Evolutionary conservation across 2,888 invertebrate genomes (phyloP).

Genomic region (Seira sanloemensis): DNA sequence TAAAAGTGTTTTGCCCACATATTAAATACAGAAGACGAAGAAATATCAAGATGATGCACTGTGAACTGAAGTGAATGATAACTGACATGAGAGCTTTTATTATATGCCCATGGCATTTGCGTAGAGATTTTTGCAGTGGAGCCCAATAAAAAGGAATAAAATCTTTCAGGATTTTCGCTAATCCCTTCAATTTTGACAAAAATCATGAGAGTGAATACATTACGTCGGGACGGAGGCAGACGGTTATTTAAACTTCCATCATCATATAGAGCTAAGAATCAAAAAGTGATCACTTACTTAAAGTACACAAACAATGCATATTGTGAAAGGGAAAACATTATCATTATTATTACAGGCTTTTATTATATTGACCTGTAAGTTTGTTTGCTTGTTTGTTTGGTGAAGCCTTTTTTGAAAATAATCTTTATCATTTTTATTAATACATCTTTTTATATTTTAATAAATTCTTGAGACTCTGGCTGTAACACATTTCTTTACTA

Average conservation of each 20-base stretch:
- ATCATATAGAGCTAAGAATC: too few species aligned
- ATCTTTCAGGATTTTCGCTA: slow-evolving; percentile 29
- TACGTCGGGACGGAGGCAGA: neutral
- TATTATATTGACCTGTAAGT: too few species aligned
- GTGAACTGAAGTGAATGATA: neutral
- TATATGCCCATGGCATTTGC: neutral
- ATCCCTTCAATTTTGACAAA: slow-evolving; percentile 17
- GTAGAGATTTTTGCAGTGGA: slow-evolving; percentile 10
- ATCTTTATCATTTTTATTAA: too few species aligned
- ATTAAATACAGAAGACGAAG: neutral
- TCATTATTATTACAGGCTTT: too few species aligned
- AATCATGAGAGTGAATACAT: slow-evolving; percentile 49
- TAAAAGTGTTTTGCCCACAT: neutral
- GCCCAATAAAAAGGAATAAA: neutral
- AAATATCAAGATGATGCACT: neutral
- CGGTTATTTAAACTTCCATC: neutral
- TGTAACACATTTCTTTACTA: too few species aligned
- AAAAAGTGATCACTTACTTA: too few species aligned
- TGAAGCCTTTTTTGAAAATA: too few species aligned
- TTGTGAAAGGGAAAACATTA: too few species aligned
- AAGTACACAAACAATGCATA: too few species aligned
- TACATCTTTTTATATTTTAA: too few species aligned
- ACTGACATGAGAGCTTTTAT: neutral
- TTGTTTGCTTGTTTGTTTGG: too few species aligned
- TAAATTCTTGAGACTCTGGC: too few species aligned